These are phyloP conservation scores for Microcebus jonahi DNA, from an alignment of 2,113 vertebrate species.

Conservation along the genomic window DNA sequence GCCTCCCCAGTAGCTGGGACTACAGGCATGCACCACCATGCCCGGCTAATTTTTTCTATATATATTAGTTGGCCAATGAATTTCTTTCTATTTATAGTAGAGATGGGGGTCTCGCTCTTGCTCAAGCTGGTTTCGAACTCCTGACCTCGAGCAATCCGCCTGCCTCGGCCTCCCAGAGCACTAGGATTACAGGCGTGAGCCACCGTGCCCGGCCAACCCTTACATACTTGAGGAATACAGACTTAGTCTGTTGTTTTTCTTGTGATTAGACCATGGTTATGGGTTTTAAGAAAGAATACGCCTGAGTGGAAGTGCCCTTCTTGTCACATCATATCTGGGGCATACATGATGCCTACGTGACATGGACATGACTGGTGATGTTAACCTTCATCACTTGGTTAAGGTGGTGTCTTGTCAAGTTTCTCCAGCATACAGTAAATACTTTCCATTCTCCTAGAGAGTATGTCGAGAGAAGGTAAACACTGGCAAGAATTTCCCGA, in stretches of 20 bases:
- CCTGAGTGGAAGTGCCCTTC: not conserved
- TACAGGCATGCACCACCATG: too few species aligned
- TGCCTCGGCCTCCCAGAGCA: too few species aligned
- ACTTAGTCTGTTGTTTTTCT: not conserved
- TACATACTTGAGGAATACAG: not conserved
- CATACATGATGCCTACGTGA: not conserved
- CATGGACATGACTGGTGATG: not conserved
- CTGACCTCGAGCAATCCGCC: too few species aligned
- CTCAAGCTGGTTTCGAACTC: too few species aligned
- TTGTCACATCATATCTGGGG: not conserved
- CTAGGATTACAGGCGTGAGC: too few species aligned
- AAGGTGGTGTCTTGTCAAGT: not conserved
- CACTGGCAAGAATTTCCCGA: not conserved
- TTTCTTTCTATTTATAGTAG: too few species aligned
- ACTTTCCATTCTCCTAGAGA: not conserved
- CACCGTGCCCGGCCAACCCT: not conserved
- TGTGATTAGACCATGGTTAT: not conserved
- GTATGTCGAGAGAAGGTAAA: not conserved
- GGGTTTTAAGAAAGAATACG: not conserved
- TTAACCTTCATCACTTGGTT: not conserved
- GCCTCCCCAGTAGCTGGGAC: too few species aligned
- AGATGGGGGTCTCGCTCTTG: too few species aligned
- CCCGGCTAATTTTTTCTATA: too few species aligned
- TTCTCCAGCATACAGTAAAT: not conserved
- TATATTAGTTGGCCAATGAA: too few species aligned